Percentiles rank a stretch among this genome's conserved stretches.
phyloP scores from a whole-genome alignment of 2,113 vertebrate species.

The Mesembrinibis cayennensis region DNA sequence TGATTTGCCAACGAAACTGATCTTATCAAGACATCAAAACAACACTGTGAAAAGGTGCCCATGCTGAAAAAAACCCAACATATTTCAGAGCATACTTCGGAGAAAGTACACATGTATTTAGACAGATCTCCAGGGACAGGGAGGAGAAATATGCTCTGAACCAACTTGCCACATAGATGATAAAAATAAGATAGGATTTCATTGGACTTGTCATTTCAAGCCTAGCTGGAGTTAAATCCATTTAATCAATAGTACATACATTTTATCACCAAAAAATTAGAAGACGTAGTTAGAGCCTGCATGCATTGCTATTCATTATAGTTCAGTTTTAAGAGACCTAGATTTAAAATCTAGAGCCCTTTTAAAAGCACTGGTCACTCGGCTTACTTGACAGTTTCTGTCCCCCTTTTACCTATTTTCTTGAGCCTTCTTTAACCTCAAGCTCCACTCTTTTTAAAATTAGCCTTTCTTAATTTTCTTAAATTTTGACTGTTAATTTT shows the following conservation, averaged over 20 bases:
- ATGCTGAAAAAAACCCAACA: not conserved
- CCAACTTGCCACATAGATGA: not conserved
- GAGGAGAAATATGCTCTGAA: not conserved
- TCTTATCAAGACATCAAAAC: not conserved
- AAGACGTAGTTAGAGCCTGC: not conserved
- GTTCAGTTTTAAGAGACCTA: not conserved
- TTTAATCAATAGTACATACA: not conserved
- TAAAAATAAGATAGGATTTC: not conserved
- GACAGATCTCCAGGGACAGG: not conserved
- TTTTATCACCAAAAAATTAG: not conserved
- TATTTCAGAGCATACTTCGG: not conserved
- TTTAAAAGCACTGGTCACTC: not conserved
- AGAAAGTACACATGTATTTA: not conserved
- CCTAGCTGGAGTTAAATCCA: not conserved
- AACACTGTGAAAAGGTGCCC: not conserved
- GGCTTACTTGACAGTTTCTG: not conserved
- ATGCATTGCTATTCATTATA: not conserved
- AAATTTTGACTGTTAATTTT: not conserved
- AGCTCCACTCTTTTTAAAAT: not conserved
- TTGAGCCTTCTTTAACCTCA: not conserved
- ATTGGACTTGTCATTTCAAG: not conserved
- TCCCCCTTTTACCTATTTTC: not conserved
- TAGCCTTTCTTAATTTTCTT: not conserved
- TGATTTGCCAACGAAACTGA: not conserved
- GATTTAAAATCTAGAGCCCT: not conserved